Evolutionary conservation across 2,113 vertebrate genomes (phyloP).

Genomic region (Anhinga rufa): DNA sequence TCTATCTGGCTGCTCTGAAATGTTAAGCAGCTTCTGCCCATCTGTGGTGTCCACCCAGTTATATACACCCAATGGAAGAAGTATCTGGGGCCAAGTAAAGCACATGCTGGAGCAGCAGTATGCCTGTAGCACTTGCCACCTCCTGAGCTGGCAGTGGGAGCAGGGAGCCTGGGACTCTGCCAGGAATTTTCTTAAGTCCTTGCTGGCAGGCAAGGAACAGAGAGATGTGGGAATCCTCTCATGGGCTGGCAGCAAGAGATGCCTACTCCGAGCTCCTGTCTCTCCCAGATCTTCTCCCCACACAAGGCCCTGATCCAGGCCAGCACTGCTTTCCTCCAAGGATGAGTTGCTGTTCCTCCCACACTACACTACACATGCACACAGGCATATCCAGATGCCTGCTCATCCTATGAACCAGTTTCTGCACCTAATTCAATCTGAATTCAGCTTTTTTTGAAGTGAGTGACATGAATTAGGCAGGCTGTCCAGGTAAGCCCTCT

Average conservation of each 20-base stretch:
- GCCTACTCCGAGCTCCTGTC: not conserved
- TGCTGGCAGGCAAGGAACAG: not conserved
- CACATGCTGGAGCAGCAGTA: fast-evolving
- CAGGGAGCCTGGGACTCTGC: not conserved
- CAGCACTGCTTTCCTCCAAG: not conserved
- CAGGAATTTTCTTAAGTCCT: not conserved
- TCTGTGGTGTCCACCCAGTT: not conserved
- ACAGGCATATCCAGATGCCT: not conserved
- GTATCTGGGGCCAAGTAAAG: not conserved
- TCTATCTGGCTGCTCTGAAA: not conserved
- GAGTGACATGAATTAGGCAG: not conserved
- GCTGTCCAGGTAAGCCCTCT: not conserved
- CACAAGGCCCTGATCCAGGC: not conserved
- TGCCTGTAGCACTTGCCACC: not conserved
- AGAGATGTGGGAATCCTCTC: not conserved
- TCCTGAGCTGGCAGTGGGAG: not conserved
- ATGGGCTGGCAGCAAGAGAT: not conserved
- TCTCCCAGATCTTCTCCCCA: not conserved
- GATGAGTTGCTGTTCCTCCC: not conserved
- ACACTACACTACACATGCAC: not conserved
- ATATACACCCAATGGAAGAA: not conserved
- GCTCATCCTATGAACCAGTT: not conserved
- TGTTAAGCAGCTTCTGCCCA: not conserved
- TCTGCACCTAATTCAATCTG: not conserved
- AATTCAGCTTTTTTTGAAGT: not conserved